These are phyloP conservation scores for Manis javanica DNA, from an alignment of 2,797 vertebrate genomes.

Conservation along the genomic window DNA sequence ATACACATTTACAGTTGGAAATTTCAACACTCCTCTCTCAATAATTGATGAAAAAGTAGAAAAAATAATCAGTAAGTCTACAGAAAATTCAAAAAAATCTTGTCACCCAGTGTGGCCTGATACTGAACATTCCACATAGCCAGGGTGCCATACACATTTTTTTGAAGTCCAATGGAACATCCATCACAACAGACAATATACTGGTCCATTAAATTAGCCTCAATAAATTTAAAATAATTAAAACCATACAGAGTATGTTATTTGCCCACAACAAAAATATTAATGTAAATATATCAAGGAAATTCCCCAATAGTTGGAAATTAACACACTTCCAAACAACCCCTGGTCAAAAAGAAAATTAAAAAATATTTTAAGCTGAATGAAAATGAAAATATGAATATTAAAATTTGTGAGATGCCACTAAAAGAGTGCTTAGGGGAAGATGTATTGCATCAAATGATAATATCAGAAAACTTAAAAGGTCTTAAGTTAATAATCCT, in stretches of 20 bases:
- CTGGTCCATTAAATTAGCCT: neutral
- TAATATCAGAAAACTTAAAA: neutral
- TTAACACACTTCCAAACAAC: neutral
- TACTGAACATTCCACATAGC: neutral
- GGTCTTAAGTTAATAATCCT: neutral
- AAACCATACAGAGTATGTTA: neutral
- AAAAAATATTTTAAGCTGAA: conserved; percentile 20
- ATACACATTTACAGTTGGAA: neutral
- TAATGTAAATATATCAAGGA: neutral
- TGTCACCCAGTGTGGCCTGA: neutral
- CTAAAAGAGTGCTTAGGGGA: neutral
- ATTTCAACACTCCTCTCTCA: neutral
- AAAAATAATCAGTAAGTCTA: neutral
- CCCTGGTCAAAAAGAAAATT: neutral
- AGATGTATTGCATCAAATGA: neutral
- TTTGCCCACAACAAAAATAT: conserved; percentile 17
- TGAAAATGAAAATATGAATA: neutral
- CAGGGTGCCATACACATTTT: neutral
- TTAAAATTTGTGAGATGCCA: neutral
- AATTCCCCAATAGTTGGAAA: conserved; percentile 10
- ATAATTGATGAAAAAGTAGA: neutral
- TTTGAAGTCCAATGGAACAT: neutral
- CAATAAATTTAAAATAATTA: conserved; percentile 3
- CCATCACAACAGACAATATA: neutral
- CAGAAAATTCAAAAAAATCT: neutral